Evolutionary conservation across 2,888 invertebrate species (phyloP), one percentile per base, ranked within the genome.

Genomic region (Scrobipalpa atriplicella): DNA sequence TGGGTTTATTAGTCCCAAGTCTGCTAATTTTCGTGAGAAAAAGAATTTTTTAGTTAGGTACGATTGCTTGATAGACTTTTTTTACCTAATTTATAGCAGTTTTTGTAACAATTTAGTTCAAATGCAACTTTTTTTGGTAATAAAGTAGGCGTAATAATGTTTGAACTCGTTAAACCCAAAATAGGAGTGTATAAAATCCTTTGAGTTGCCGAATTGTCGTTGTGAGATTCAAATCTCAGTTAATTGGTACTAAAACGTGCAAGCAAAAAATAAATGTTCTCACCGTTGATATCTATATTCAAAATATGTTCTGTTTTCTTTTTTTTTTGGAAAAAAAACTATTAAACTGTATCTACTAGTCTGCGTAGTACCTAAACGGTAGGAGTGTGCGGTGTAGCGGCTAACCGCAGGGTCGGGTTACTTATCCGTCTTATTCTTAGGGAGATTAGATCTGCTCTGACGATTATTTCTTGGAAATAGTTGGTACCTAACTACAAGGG

Each of bases 341-440:
- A n/a, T n/a, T n/a, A n/a, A n/a, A n/a, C n/a, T n/a, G n/a, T n/a
- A n/a, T n/a, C n/a, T n/a, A n/a, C n/a, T 41, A 41, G 16, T 19
- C 18, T 39, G 19, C 2, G 36, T 21, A 47, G 47, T 47, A 11
- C 39, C 18, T 39, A 62, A 62, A 62, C 62, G 62, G 62, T 56
- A 64, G 39, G 43, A 63, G 10, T 36, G 18, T 65, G 67, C 65
- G 56, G 64, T 56, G 29, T 39, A 36, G 19, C n/a, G 21, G 11
- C 39, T 38, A 76, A 79, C 80, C 62, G 62, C 62, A 43, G 38
- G 39, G 43, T 86, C 75, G 71, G 68, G 69, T 86, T 80, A 82
- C 86, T 70, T 73, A 78, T 80, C 80, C 76, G 80, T 73, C 70
- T 82, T 80, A 81, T 79, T 77, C 38, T 16, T 60, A 36, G n/a